Base-by-base conservation (phyloP, 2,888 invertebrate genomes). In the Argyresthia goedartella region DNA sequence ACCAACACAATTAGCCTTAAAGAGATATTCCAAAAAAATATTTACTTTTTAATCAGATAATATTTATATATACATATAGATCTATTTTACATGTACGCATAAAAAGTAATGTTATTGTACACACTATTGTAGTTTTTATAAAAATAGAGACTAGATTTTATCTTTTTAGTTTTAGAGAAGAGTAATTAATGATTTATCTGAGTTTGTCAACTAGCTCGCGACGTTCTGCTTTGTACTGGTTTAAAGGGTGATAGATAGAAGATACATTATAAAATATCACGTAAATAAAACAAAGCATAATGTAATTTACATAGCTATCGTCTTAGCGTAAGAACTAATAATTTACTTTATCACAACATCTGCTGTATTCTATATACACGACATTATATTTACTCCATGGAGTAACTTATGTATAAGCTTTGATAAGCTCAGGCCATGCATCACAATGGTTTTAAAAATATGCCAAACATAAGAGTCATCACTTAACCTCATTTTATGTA, bases 11-110 rank as follows among this genome's bases (percentile, higher is more conserved):
- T 60, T 80, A 84, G 85, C 82, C 82, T 82, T 81, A 81, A 79
- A 65, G 60, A 65, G 66, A 78, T 71, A 79, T 85, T 81, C 85
- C 82, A 84, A 85, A 85, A 25, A 25, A 73, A 81, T 73, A 82
- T 86, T 85, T 84, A 84, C 81, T 73, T 75, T 76, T 69, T 76
- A 81, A 85, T 81, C 81, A 80, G 72, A 84, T 76, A 80, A 81
- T 82, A 84, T 85, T 82, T 84, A 82, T 81, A 75, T 48, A 51
- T 70, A 54, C 52, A 44, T 34, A 81, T 76, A 81, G 78, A 79
- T 79, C 74, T 84, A 85, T 75, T 81, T 80, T 84, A 84, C 81
- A 84, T 62, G 69, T 81, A 81, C 76, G 79, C 79, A 80, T 81
- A 81, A 80, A 81, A 60, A 74, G 66, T 76, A 76, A 75, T 73